These are phyloP conservation scores for Marisa cornuarietis DNA, from an alignment of 1,140 invertebrate species.

Conservation along the genomic window DNA sequence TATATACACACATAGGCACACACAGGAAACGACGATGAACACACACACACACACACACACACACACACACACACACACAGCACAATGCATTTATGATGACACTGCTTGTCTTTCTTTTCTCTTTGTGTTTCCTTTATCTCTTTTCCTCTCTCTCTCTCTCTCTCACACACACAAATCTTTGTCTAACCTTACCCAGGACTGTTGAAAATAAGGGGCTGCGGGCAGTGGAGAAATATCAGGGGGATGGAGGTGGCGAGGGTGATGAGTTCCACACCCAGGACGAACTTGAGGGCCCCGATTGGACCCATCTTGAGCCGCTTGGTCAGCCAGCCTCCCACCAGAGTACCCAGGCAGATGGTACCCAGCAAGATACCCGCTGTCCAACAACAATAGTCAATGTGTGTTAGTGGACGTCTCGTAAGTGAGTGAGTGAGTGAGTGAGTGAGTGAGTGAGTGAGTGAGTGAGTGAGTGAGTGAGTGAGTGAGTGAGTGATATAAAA, in stretches of 20 bases:
- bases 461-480: not conserved
- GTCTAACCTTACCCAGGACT: not conserved
- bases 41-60: too few species aligned
- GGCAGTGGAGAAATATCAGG: not conserved
- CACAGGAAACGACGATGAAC: too few species aligned
- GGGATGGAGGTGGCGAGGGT: not conserved
- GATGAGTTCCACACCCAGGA: not conserved
- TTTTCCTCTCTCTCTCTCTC: too few species aligned
- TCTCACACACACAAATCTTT: too few species aligned
- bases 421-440: not conserved
- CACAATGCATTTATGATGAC: too few species aligned
- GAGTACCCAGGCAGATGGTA: not conserved
- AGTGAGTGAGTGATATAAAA: not conserved
- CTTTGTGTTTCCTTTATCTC: too few species aligned
- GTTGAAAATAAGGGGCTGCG: slow-evolving; percentile 12
- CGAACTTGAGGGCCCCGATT: not conserved
- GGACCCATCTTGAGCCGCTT: slow-evolving; percentile 8
- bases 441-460: not conserved
- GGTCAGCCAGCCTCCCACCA: slow-evolving; percentile 19
- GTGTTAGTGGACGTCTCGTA: not conserved
- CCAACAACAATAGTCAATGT: not conserved
- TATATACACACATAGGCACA: not conserved
- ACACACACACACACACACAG: not conserved
- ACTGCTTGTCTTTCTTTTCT: too few species aligned
- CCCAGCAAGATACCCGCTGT: not conserved